Percentiles rank a stretch among this genome's conserved stretches.
These are phyloP conservation scores for Ceratotherium simum DNA, from an alignment of 2,113 vertebrate genomes.

Conservation along the genomic window DNA sequence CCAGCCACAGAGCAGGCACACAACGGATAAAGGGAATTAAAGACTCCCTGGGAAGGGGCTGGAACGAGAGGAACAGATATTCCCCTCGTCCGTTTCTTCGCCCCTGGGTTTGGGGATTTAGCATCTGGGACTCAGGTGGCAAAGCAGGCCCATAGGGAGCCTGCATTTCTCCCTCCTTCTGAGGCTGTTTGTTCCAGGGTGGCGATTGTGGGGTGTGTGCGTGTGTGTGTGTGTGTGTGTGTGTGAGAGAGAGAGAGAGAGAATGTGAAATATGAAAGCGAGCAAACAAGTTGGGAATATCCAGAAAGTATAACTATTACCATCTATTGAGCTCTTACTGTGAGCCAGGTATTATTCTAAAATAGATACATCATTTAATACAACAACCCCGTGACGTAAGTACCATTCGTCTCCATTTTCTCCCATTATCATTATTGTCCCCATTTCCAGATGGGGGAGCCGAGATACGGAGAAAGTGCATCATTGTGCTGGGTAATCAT, in stretches of 20 bases:
- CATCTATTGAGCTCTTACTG: neutral
- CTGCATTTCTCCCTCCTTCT: neutral
- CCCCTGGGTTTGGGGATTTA: neutral
- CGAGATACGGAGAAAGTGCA: neutral
- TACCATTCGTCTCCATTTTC: neutral
- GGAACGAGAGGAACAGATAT: neutral
- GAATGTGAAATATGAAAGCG: no score
- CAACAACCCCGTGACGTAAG: neutral
- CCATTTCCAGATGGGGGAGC: neutral
- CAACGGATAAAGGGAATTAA: neutral
- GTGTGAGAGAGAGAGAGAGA: neutral
- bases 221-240: neutral
- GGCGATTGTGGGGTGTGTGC: accelerated
- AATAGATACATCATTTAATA: neutral
- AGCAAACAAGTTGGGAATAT: neutral
- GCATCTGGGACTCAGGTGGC: neutral
- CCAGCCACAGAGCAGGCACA: neutral
- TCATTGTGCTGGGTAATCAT: accelerated
- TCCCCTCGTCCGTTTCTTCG: neutral
- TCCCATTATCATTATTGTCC: neutral
- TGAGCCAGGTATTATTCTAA: neutral
- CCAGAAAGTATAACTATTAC: neutral
- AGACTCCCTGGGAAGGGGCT: neutral
- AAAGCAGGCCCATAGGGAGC: neutral
- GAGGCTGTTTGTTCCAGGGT: neutral